Conservation (phyloP, 2,113 vertebrate species). For the Limanda limanda region DNA sequence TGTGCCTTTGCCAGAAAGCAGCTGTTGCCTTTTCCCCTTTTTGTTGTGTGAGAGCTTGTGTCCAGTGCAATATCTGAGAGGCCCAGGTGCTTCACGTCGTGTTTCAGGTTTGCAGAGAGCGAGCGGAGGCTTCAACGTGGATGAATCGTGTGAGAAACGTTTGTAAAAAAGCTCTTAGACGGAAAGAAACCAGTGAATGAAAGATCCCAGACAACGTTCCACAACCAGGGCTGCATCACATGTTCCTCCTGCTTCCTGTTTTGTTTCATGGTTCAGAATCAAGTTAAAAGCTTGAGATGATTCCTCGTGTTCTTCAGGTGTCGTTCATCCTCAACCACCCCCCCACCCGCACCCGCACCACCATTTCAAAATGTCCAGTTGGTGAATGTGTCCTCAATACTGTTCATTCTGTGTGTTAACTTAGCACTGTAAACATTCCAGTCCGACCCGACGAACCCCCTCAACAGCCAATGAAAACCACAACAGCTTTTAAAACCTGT, state of each 20-base stretch:
- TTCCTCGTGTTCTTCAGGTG: slow-evolving; percentile 37
- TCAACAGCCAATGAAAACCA: slow-evolving; percentile 35
- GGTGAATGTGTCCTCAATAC: slow-evolving; percentile 77
- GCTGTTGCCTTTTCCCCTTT: slow-evolving; percentile 65
- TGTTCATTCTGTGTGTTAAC: slow-evolving; percentile 75
- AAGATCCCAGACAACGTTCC: slow-evolving; percentile 26
- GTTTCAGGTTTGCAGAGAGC: background rate
- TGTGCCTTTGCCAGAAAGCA: slow-evolving; percentile 76
- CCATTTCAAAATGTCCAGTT: slow-evolving; percentile 58
- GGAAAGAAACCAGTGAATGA: slow-evolving; percentile 7
- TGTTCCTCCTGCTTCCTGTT: slow-evolving; percentile 11
- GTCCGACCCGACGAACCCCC: slow-evolving; percentile 30
- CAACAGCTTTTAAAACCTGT: slow-evolving; percentile 42
- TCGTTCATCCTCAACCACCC: slow-evolving; percentile 22
- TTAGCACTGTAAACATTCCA: slow-evolving; percentile 80
- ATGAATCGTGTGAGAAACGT: slow-evolving; percentile 8
- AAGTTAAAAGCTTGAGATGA: slow-evolving; percentile 35
- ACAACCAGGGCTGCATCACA: slow-evolving; percentile 8
- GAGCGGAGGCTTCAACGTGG: slow-evolving; percentile 11
- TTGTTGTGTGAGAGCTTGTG: slow-evolving; percentile 30
- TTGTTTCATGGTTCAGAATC: slow-evolving; percentile 28
- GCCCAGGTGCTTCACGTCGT: slow-evolving; percentile 53
- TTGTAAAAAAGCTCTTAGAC: slow-evolving; percentile 32
- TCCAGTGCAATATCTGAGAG: slow-evolving; percentile 75
- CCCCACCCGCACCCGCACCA: background rate